These are phyloP conservation scores for Leptinotarsa peninsularis DNA, from an alignment of 2,888 invertebrate genomes.

Conservation along the genomic window DNA sequence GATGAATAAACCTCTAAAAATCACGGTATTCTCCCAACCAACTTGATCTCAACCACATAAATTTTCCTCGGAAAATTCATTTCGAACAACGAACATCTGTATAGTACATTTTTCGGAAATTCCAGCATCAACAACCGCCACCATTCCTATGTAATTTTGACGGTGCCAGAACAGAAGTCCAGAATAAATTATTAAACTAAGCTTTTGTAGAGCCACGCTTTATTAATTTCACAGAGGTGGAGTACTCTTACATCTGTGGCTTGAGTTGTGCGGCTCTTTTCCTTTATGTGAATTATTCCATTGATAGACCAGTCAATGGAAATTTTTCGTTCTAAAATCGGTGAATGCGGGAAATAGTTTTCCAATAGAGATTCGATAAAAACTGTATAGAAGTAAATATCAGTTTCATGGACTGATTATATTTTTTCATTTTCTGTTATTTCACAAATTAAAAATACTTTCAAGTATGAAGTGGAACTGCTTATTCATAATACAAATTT, in stretches of 20 bases:
- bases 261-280: constrained; percentile 26
- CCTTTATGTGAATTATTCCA: constrained; percentile 23
- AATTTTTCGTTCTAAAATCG: neutral
- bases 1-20: neutral
- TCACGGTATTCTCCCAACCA: neutral
- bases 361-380: too few relatives aligned
- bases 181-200: constrained; percentile 48
- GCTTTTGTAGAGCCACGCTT: constrained; percentile 45
- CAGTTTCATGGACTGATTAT: too few relatives aligned
- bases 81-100: neutral
- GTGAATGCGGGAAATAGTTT: too few relatives aligned
- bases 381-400: too few relatives aligned
- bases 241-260: constrained; percentile 49
- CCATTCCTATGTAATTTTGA: constrained; percentile 47
- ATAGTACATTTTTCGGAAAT: constrained; percentile 16
- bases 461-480: too few relatives aligned
- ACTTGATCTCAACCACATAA: neutral
- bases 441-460: too few relatives aligned
- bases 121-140: constrained; percentile 25
- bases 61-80: neutral
- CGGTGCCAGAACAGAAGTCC: constrained; percentile 45
- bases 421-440: too few relatives aligned
- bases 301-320: constrained; percentile 12
- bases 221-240: constrained; percentile 51
- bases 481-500: too few relatives aligned